Conservation (phyloP, 2,113 vertebrate genomes). For the Agelaius phoeniceus region DNA sequence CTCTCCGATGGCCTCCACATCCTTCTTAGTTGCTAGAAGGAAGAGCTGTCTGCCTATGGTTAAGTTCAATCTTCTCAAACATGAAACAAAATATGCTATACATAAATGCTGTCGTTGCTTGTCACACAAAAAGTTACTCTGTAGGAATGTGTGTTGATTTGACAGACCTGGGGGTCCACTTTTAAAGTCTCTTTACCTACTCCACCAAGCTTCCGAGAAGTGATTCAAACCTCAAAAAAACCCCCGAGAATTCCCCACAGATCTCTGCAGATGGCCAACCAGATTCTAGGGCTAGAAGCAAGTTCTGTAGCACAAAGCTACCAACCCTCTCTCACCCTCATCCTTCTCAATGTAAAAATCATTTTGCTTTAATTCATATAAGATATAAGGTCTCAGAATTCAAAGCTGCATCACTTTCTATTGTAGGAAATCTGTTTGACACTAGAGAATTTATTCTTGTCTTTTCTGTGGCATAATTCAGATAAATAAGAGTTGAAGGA, state of each 20-base stretch:
- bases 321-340: neutral
- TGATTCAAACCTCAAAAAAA: neutral
- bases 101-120: neutral
- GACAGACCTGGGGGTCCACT: neutral
- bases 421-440: neutral
- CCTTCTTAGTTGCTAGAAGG: neutral
- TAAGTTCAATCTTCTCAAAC: neutral
- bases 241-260: fast-evolving
- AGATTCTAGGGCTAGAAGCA: neutral
- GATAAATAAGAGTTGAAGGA: neutral
- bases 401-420: neutral
- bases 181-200: neutral
- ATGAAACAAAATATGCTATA: fast-evolving
- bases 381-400: neutral
- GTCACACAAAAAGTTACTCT: neutral
- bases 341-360: neutral
- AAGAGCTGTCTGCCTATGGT: neutral
- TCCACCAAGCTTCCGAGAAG: neutral
- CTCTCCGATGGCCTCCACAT: neutral
- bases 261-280: neutral
- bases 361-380: neutral
- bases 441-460: neutral
- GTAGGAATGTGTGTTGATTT: neutral
- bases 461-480: neutral
- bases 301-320: neutral